Conservation (phyloP, 2,797 vertebrate genomes). For the Psittacula echo region DNA sequence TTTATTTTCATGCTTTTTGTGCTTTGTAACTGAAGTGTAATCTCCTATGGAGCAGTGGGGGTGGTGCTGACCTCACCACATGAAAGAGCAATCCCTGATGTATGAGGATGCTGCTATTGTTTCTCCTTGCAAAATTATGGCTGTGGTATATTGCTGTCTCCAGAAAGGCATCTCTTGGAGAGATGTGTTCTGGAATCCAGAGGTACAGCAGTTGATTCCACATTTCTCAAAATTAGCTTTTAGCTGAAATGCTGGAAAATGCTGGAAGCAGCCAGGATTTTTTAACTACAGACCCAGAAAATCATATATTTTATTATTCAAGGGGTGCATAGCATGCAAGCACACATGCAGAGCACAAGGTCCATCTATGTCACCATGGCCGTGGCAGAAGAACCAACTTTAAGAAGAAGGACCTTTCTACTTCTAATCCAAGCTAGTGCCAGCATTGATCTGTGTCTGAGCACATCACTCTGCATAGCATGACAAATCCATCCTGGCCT, state of each 20-base stretch:
- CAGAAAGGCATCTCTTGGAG: not conserved
- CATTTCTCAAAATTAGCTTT: constrained; percentile 9
- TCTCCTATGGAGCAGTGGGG: fast-evolving
- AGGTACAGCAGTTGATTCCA: not conserved
- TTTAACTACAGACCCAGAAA: not conserved
- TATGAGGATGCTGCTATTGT: not conserved
- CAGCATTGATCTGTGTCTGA: not conserved
- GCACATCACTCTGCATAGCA: fast-evolving
- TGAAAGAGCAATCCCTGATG: not conserved
- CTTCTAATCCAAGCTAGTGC: not conserved
- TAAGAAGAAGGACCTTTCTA: not conserved
- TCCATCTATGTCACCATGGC: not conserved
- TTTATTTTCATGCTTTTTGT: not conserved
- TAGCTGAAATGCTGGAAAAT: not conserved
- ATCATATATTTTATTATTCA: not conserved
- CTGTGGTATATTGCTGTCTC: not conserved
- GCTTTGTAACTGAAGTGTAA: not conserved
- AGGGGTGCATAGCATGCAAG: not conserved
- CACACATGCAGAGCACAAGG: not conserved
- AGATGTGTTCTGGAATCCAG: not conserved
- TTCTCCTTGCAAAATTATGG: not conserved
- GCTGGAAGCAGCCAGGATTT: not conserved
- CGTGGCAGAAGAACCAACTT: not conserved
- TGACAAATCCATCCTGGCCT: not conserved
- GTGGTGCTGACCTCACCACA: not conserved